phyloP scores from a whole-genome alignment of 2,888 invertebrate species.

The Cyclophora albipunctata region DNA sequence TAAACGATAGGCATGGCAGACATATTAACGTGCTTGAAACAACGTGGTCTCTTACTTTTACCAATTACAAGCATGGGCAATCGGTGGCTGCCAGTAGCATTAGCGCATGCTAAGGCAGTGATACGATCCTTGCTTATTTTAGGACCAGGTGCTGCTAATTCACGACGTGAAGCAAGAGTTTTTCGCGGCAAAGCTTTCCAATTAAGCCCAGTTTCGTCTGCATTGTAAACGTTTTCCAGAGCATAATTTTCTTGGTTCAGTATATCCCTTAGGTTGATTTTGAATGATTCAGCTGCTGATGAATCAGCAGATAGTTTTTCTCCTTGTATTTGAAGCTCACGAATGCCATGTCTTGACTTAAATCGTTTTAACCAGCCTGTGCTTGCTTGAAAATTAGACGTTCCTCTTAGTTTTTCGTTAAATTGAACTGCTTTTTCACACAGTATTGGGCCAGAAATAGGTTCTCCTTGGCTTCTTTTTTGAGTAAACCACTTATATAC shows the following conservation, averaged over 20 bases:
- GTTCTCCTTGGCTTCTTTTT: too few relatives aligned
- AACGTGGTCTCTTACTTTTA: conserved; percentile 17
- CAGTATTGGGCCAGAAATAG: too few relatives aligned
- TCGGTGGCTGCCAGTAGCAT: conserved; percentile 14
- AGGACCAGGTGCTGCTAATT: conserved; percentile 11
- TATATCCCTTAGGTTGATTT: conserved; percentile 11
- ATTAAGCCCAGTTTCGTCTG: conserved; percentile 14
- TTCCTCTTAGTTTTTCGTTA: too few relatives aligned
- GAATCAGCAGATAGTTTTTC: too few relatives aligned
- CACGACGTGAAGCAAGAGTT: conserved; percentile 11
- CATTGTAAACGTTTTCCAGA: conserved; percentile 13
- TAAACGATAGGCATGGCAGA: too few relatives aligned
- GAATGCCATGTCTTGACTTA: too few relatives aligned
- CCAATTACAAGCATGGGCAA: conserved; percentile 16
- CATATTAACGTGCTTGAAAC: conserved; percentile 15
- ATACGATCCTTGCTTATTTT: conserved; percentile 10
- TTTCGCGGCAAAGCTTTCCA: conserved; percentile 15
- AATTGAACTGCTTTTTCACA: too few relatives aligned
- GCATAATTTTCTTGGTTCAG: conserved; percentile 10
- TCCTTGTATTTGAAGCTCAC: too few relatives aligned
- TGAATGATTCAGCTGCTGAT: too few relatives aligned
- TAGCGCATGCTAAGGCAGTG: conserved; percentile 14
- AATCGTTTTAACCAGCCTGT: too few relatives aligned
- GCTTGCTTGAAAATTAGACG: too few relatives aligned
- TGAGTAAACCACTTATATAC: too few relatives aligned